Base-by-base conservation (phyloP, 1,140 invertebrate genomes). In the Ceratina japonica region DNA sequence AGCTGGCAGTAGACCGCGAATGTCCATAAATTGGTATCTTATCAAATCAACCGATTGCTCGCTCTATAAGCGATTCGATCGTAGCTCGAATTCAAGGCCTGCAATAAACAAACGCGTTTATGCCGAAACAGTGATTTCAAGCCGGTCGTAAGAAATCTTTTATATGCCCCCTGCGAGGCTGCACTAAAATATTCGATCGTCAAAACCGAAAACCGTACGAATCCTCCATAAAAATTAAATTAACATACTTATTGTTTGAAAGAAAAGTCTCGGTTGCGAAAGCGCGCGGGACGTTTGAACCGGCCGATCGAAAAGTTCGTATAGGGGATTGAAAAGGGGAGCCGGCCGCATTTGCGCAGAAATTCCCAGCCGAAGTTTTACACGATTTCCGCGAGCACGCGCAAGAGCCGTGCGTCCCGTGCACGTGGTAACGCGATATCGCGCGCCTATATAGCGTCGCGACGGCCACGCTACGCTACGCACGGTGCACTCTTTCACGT, bases 381-480 rank as follows among this genome's bases (percentile, higher is more conserved):
- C 16, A 31, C 37, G 18, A 59, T 61, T 31, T 63, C 24, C 51
- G 37, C 27, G 56, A 18, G 56, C 65, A 71, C 31, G 76, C 81
- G 81, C 61, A 71, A 80, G 20, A 80, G 16, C 58, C 61, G 70
- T 31, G 27, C 27, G 27, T 31, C 27, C 4, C 27, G 27, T 15
- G 63, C 77, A 84, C 72, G 72, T 84, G 77, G 77, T 75, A 84
- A 84, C 54, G 51, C 72, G 58, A 84, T 83, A 83, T 75, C 52
- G 58, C 68, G 44, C 56, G 68, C 37, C 37, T 7, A n/a, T n/a
- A n/a, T n/a, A n/a, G n/a, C n/a, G n/a, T 44, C 37, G 37, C 10
- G n/a, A n/a, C n/a, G n/a, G n/a, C 75, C 68, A 80, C 18, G 51
- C 15, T 72, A 51, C 74, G 59, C 37, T 78, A 69, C 59, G 70